Base-by-base conservation (phyloP, 2,113 vertebrate species). In the Phylloscopus trochilus region DNA sequence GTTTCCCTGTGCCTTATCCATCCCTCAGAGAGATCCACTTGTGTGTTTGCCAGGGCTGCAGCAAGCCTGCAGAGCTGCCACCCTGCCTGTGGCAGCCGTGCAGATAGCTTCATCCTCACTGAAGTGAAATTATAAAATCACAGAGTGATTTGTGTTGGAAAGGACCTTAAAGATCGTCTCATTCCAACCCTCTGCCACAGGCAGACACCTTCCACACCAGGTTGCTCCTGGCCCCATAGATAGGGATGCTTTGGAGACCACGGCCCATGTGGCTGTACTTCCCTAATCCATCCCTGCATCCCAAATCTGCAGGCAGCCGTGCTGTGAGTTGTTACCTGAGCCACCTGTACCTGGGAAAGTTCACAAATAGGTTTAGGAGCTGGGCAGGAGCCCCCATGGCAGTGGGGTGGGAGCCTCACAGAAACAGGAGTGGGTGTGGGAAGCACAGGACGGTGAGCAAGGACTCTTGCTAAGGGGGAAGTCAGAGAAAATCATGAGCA, bases 231-330 rank as follows among this genome's bases (percentile, higher is more conserved):
- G 28, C 47, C 47, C 69, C 30, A 4, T 1, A 3, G 27, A 5
- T 0, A 4, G 11, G n/a, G 51, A 16, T 6, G 41, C 47, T 91
- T n/a, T 23, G 58, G 52, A 27, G 52, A 30, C 5, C 15, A 0
- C 0, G 30, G 35, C 6, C 35, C 5, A 3, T 0, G 0, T 4
- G 19, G 18, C 10, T 83, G 53, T 30, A 6, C 9, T 27, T 16
- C 41, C 31, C 56, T 12, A 7, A 1, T 28, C 56, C 49, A 21
- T 24, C 59, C 49, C 70, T 3, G 44, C 66, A 21, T 30, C 88
- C 27, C 5, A 53, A 39, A 52, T 28, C 39, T 10, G 59, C 37
- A 13, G 64, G 52, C 37, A 17, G 67, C 56, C 2, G 3, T 17
- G 20, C 52, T 58, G 37, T 7, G 27, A 13, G 20, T 4, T 53